Evolutionary conservation across 2,888 invertebrate species (phyloP), one percentile per base, ranked within the genome.

Genomic region (Salticus scenicus): DNA sequence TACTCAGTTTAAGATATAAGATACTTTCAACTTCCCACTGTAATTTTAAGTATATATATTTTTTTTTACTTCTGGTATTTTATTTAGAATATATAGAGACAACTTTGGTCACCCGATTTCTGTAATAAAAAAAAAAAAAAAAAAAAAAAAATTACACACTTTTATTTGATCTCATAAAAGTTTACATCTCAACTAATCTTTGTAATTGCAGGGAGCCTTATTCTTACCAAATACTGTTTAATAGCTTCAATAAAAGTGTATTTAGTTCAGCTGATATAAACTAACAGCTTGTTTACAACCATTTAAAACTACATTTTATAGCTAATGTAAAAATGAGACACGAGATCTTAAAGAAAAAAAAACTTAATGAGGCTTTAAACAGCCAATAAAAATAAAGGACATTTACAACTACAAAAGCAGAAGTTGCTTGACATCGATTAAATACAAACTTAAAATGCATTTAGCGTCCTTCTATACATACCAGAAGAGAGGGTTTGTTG

Each of bases 311-410:
- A 1, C 24, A 17, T 57, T 47, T 57, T 57, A 17, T 17, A 17
- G 8, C 24, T 24, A 4, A 5, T n/a, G 2, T 57, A 24, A 57
- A 57, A 24, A 1, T 24, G 17, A 24, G 24, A 24, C 57, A 17
- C 5, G 57, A 24, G 24, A 57, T 57, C 57, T 24, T 1, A 20
- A 24, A 24, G 24, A 24, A n/a, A n/a, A n/a, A 57, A 57, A 57
- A 24, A 2, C 42, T 41, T 75, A 75, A 75, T 41, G 74, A 75
- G 74, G 31, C 17, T 75, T 75, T 75, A 75, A 75, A 66, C 74
- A 75, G 63, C 41, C 74, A 28, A 75, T 75, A 75, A 75, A 75
- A 75, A n/a, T 41, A 17, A n/a, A 28, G 37, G 66, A n/a, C 64
- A 28, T 75, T 27, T 33, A 30, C 63, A 41, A 33, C 66, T 1